Percentiles rank a stretch among this genome's conserved stretches.
Evolutionary conservation across 2,113 vertebrate species (phyloP).

Genomic region (Oryzias javanicus): DNA sequence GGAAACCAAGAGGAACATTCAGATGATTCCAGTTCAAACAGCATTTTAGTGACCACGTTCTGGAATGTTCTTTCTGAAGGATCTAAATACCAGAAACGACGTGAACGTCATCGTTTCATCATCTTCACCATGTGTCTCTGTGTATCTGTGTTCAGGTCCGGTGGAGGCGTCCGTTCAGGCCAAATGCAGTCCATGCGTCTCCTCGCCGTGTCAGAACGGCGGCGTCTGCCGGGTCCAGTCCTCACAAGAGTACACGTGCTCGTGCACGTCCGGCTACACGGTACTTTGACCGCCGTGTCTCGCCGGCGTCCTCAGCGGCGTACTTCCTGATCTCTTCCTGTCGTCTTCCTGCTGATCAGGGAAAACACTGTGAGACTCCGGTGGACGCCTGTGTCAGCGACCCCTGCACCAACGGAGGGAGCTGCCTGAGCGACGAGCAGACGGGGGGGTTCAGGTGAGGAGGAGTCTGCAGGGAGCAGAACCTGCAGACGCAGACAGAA

Average conservation of each 20-base stretch:
- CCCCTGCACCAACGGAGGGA: slow-evolving; percentile 87
- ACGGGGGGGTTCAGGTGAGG: slow-evolving; percentile 82
- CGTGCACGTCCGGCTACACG: slow-evolving; percentile 83
- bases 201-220: slow-evolving; percentile 87
- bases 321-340: no score
- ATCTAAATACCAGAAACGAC: no score
- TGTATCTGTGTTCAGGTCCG: slow-evolving; percentile 73
- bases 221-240: slow-evolving; percentile 81
- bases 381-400: slow-evolving; percentile 83
- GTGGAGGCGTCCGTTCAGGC: slow-evolving; percentile 81
- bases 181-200: slow-evolving; percentile 91
- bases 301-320: no score
- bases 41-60: no score
- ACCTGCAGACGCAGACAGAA: neutral
- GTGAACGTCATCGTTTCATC: no score
- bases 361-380: slow-evolving; percentile 85
- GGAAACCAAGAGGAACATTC: no score
- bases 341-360: slow-evolving; percentile 69
- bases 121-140: slow-evolving; percentile 16
- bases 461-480: neutral
- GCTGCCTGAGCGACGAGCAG: slow-evolving; percentile 79
- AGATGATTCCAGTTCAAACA: no score
- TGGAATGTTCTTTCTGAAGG: no score
- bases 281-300: slow-evolving; percentile 57
- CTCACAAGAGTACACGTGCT: slow-evolving; percentile 80